phyloP scores from a whole-genome alignment of 2,888 invertebrate species.

The Heterodera filipjevi region DNA sequence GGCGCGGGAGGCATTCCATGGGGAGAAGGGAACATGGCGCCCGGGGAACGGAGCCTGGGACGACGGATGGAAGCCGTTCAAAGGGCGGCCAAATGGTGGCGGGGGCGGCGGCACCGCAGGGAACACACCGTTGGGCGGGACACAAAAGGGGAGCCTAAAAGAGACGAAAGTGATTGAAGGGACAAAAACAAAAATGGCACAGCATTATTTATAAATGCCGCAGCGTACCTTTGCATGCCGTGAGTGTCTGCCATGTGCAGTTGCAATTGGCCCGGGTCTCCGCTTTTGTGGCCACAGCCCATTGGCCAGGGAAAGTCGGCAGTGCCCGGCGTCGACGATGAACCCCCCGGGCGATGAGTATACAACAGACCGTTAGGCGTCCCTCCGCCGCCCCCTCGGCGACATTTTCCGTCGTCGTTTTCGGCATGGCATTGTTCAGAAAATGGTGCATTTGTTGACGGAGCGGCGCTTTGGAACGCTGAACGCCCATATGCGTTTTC shows the following conservation, averaged over 20 bases:
- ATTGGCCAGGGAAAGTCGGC: background rate
- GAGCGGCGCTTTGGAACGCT: slow-evolving; percentile 70
- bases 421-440: background rate
- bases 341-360: slow-evolving; percentile 6
- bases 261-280: background rate
- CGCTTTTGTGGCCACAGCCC: background rate
- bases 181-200: background rate
- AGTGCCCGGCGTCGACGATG: background rate
- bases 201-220: background rate
- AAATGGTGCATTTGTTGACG: slow-evolving; percentile 20
- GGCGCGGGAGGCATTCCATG: slow-evolving; percentile 1
- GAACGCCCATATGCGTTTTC: slow-evolving; percentile 93
- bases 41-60: slow-evolving; percentile 1
- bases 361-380: background rate
- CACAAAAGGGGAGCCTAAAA: background rate
- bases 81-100: background rate
- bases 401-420: background rate
- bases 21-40: slow-evolving; percentile 3
- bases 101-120: background rate
- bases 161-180: background rate
- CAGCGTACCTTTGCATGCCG: slow-evolving; percentile 1
- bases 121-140: background rate
- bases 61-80: slow-evolving; percentile 11
- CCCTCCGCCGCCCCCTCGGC: too few relatives aligned
- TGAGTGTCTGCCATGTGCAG: slow-evolving; percentile 6